Evolutionary conservation across 1,140 invertebrate species (phyloP).

Genomic region (Lasioglossum baleicum): DNA sequence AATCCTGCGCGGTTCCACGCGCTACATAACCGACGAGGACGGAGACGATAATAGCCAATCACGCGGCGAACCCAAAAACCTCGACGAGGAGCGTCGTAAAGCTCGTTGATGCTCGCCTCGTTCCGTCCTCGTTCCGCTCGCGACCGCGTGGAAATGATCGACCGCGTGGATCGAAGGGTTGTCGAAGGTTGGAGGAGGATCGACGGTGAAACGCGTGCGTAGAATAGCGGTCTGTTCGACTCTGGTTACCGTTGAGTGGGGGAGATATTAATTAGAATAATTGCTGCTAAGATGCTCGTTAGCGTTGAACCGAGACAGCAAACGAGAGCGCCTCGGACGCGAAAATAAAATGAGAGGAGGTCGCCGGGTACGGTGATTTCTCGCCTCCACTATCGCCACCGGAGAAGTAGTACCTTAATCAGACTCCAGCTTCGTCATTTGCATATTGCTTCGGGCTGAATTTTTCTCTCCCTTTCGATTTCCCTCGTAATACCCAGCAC

Average conservation of each 20-base stretch:
- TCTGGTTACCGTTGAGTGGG: slow-evolving; percentile 56
- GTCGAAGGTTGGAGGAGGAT: slow-evolving; percentile 26
- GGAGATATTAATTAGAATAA: slow-evolving; percentile 80
- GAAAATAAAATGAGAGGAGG: slow-evolving; percentile 68
- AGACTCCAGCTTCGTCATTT: slow-evolving; percentile 67
- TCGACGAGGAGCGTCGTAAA: slow-evolving; percentile 73
- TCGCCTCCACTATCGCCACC: slow-evolving; percentile 45
- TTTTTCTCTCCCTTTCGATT: no score
- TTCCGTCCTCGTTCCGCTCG: slow-evolving; percentile 9
- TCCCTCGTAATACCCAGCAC: no score
- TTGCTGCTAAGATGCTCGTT: slow-evolving; percentile 80
- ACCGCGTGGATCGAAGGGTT: no score
- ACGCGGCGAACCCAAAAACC: slow-evolving; percentile 75
- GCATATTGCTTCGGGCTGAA: slow-evolving; percentile 71
- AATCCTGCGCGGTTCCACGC: slow-evolving; percentile 68
- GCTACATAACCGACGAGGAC: slow-evolving; percentile 69
- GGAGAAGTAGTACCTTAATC: slow-evolving; percentile 67
- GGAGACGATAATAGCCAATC: slow-evolving; percentile 78
- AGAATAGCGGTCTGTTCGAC: no score
- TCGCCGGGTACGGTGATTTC: not conserved
- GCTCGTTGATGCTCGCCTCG: slow-evolving; percentile 52
- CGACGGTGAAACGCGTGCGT: no score
- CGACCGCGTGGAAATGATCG: slow-evolving; percentile 47
- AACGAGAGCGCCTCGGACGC: slow-evolving; percentile 68
- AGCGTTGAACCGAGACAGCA: slow-evolving; percentile 76